Evolutionary conservation across 1,140 invertebrate species (phyloP).

Genomic region (Sminthurides bifidus): DNA sequence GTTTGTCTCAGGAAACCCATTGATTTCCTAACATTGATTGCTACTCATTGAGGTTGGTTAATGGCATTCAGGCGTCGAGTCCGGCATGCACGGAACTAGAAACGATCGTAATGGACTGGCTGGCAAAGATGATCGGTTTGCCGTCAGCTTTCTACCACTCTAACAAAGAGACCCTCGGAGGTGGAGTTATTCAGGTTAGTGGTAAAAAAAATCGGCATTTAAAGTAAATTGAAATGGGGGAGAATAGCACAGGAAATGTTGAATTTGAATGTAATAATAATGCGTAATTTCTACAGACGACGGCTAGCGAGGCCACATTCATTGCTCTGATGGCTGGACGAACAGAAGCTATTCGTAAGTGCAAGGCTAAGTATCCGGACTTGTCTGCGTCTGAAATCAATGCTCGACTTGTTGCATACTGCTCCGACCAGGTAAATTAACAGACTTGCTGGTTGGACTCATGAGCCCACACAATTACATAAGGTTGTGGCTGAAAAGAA

Average conservation of each 20-base stretch:
- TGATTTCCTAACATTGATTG: not conserved
- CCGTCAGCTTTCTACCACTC: slow-evolving; percentile 77
- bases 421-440: slow-evolving; percentile 62
- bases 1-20: no score
- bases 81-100: slow-evolving; percentile 95
- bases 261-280: slow-evolving; percentile 6
- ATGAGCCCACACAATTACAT: not conserved
- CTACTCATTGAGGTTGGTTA: slow-evolving; percentile 15
- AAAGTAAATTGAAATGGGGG: no score
- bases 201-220: no score
- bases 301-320: slow-evolving; percentile 81
- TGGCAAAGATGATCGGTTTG: slow-evolving; percentile 84
- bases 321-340: slow-evolving; percentile 79
- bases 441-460: no score
- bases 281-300: slow-evolving; percentile 48
- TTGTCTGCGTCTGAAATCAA: slow-evolving; percentile 79
- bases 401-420: slow-evolving; percentile 82
- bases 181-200: slow-evolving; percentile 78
- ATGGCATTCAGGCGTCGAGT: slow-evolving; percentile 59
- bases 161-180: slow-evolving; percentile 58
- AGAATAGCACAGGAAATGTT: not conserved
- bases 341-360: slow-evolving; percentile 63
- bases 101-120: slow-evolving; percentile 94
- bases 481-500: not conserved
- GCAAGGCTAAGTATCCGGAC: slow-evolving; percentile 52